phyloP scores from a whole-genome alignment of 2,888 invertebrate genomes.

The Papilio protenor region DNA sequence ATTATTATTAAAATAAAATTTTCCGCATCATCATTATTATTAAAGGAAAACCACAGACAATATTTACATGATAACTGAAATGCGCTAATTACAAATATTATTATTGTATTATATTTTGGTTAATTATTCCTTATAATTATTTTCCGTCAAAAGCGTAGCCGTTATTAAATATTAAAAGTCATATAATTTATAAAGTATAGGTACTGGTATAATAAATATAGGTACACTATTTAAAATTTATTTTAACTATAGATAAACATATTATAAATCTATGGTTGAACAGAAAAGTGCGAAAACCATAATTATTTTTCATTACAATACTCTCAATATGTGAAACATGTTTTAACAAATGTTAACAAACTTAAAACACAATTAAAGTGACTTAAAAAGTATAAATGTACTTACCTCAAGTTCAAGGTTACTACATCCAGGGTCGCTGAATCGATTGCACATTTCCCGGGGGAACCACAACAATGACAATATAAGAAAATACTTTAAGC shows the following conservation, averaged over 20 bases:
- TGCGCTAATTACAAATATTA: background rate
- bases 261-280: background rate
- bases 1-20: background rate
- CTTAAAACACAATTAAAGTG: too few species aligned
- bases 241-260: too few species aligned
- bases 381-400: background rate
- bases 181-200: background rate
- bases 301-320: background rate
- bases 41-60: conserved; percentile 7
- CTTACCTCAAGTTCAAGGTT: conserved; percentile 40
- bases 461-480: background rate
- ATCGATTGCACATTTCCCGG: conserved; percentile 37
- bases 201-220: background rate
- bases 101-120: background rate
- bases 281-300: background rate
- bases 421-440: conserved; percentile 23
- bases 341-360: background rate
- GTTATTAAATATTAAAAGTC: background rate
- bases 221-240: too few species aligned
- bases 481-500: too few species aligned
- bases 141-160: background rate
- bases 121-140: background rate
- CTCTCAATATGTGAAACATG: background rate
- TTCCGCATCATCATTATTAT: conserved; percentile 1
- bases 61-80: background rate